These are phyloP conservation scores for Ctenopoma multispine DNA, from an alignment of 2,797 vertebrate species.

Conservation along the genomic window DNA sequence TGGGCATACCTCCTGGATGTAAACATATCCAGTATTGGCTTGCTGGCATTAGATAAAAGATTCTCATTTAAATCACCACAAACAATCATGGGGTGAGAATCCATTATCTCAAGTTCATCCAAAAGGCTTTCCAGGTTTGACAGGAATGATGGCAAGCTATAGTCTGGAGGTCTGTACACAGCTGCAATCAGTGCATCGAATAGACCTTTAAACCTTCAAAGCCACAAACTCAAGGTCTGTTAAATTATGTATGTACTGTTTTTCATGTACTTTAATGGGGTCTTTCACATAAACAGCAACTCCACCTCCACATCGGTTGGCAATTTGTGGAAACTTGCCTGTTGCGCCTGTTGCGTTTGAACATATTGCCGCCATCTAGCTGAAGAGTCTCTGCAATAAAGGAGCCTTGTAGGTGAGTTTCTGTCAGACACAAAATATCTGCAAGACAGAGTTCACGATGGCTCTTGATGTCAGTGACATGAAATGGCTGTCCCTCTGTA, in stretches of 20 bases:
- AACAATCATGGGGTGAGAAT: slow-evolving; percentile 31
- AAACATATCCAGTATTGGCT: slow-evolving; percentile 27
- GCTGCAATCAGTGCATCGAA: slow-evolving; percentile 13
- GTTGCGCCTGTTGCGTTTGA: slow-evolving; percentile 6
- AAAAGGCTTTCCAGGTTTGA: slow-evolving; percentile 20
- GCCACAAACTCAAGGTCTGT: slow-evolving; percentile 47
- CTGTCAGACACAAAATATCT: slow-evolving; percentile 28
- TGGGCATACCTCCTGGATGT: slow-evolving; percentile 15
- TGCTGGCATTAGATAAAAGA: background rate
- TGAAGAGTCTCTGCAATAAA: slow-evolving; percentile 33
- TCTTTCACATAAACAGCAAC: slow-evolving; percentile 43
- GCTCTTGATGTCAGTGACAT: slow-evolving; percentile 30
- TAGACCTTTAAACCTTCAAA: slow-evolving; percentile 18
- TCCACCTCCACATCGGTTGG: slow-evolving; percentile 20
- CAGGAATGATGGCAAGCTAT: slow-evolving; percentile 1
- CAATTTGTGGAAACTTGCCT: slow-evolving; percentile 11
- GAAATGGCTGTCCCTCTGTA: background rate
- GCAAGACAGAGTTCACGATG: slow-evolving; percentile 32
- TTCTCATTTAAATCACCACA: slow-evolving; percentile 38
- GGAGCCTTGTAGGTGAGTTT: slow-evolving; percentile 38
- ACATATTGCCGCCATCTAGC: slow-evolving; percentile 33
- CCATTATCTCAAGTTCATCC: slow-evolving; percentile 19
- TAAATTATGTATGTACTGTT: slow-evolving; percentile 31
- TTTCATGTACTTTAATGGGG: slow-evolving; percentile 13
- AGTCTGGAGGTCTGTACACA: slow-evolving; percentile 29